Evolutionary conservation across 2,797 vertebrate species (phyloP).

Genomic region (Anguilla marmorata): DNA sequence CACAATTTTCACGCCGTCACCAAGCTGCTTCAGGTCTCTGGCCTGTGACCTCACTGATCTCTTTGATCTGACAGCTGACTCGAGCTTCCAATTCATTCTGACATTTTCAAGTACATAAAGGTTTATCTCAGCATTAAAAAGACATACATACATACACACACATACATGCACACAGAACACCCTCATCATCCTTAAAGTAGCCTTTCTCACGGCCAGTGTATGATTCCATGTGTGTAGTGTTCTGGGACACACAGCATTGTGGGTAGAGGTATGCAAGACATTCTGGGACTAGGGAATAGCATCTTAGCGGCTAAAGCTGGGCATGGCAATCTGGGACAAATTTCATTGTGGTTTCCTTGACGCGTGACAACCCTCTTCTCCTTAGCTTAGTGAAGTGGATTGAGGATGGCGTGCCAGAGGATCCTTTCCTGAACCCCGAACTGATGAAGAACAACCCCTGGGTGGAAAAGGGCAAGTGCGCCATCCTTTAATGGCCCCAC

Average conservation of each 20-base stretch:
- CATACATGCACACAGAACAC: background rate
- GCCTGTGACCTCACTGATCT: background rate
- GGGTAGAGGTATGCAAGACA: background rate
- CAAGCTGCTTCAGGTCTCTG: background rate
- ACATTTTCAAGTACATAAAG: background rate
- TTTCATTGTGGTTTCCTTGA: background rate
- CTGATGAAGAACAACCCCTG: slow-evolving; percentile 94
- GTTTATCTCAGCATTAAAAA: background rate
- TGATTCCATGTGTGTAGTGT: background rate
- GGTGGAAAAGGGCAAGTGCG: slow-evolving; percentile 95
- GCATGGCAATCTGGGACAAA: background rate
- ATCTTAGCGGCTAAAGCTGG: background rate
- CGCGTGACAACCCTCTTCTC: slow-evolving; percentile 63
- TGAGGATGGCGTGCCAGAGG: slow-evolving; percentile 86
- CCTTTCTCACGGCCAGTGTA: background rate
- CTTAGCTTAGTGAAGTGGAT: slow-evolving; percentile 92
- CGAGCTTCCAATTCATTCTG: background rate
- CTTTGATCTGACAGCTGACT: background rate
- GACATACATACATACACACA: too few species aligned
- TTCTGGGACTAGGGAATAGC: background rate
- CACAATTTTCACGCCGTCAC: background rate
- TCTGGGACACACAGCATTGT: background rate
- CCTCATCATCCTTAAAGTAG: background rate
- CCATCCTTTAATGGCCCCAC: slow-evolving; percentile 76
- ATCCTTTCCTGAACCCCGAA: slow-evolving; percentile 93